Percentiles rank a stretch among this genome's conserved stretches.
These are phyloP conservation scores for Geotrypetes seraphini DNA, from an alignment of 2,797 vertebrate species.

Conservation along the genomic window DNA sequence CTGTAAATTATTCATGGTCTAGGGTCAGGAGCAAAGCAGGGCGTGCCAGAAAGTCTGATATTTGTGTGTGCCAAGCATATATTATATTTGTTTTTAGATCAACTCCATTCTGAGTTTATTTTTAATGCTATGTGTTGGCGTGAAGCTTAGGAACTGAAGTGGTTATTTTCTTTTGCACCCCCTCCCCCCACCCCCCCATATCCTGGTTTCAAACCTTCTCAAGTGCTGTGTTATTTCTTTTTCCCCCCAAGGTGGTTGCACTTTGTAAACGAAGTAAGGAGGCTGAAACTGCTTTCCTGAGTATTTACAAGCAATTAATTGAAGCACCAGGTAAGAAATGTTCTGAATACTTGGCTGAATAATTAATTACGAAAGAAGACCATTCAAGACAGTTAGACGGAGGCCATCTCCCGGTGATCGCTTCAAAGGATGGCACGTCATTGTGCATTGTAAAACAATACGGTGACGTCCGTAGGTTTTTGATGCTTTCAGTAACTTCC, in stretches of 20 bases:
- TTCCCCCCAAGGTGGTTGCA: constrained; percentile 81
- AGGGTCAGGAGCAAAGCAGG: too few relatives aligned
- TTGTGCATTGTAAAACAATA: neutral
- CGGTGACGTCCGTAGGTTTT: neutral
- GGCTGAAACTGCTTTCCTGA: constrained; percentile 92
- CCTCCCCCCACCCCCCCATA: too few relatives aligned
- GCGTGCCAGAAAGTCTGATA: too few relatives aligned
- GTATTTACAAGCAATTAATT: constrained; percentile 89
- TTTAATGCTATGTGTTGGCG: too few relatives aligned
- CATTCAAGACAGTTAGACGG: neutral
- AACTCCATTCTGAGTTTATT: too few relatives aligned
- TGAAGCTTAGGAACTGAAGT: too few relatives aligned
- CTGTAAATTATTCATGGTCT: too few relatives aligned
- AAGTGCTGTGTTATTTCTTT: neutral
- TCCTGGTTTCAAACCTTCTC: neutral
- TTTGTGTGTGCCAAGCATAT: too few relatives aligned
- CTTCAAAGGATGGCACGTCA: neutral
- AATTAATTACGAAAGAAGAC: neutral
- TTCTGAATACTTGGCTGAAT: constrained; percentile 18
- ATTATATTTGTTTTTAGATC: too few relatives aligned
- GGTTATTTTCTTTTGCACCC: too few relatives aligned
- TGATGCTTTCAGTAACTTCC: neutral
- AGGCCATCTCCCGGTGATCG: neutral
- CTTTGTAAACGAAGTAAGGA: constrained; percentile 94
- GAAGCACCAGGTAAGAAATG: constrained; percentile 84